A percentile compares a stretch with the other conserved stretches of the same genome.
These are phyloP conservation scores for Falco naumanni DNA, from an alignment of 2,797 vertebrate genomes.

Conservation along the genomic window DNA sequence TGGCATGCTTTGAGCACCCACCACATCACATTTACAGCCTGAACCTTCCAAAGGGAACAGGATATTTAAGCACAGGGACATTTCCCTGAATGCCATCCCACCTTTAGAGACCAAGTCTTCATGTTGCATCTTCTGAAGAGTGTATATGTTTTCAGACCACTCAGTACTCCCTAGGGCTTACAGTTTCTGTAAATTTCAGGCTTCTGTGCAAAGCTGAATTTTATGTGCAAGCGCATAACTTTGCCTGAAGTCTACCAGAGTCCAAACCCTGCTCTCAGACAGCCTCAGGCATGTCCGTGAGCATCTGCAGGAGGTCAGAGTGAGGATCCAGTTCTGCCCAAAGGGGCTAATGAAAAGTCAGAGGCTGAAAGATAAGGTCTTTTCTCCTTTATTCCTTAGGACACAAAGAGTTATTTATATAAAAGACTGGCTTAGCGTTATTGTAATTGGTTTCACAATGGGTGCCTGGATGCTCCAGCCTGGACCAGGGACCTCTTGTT, in stretches of 20 bases:
- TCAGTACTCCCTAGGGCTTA: not conserved
- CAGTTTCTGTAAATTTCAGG: not conserved
- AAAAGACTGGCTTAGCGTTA: conserved; percentile 4
- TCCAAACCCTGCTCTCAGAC: not conserved
- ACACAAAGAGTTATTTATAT: conserved; percentile 59
- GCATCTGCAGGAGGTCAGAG: conserved; percentile 1
- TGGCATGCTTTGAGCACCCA: not conserved
- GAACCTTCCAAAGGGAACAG: not conserved
- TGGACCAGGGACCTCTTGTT: conserved; percentile 7
- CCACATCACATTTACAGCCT: not conserved
- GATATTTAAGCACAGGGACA: not conserved
- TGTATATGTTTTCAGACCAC: not conserved
- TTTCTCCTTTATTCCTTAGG: conserved; percentile 41
- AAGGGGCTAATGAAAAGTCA: conserved; percentile 1
- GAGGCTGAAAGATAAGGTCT: conserved; percentile 22
- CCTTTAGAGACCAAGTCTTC: not conserved
- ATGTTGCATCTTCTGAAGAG: not conserved
- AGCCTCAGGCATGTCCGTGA: not conserved
- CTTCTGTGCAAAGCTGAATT: not conserved
- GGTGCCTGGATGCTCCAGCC: conserved; percentile 30
- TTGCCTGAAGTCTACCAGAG: not conserved
- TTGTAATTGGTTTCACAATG: conserved; percentile 51
- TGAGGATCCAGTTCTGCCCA: not conserved
- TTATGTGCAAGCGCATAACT: not conserved
- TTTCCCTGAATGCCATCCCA: not conserved